Evolutionary conservation across 1,140 invertebrate genomes (phyloP).

Genomic region (Drosophila littoralis): DNA sequence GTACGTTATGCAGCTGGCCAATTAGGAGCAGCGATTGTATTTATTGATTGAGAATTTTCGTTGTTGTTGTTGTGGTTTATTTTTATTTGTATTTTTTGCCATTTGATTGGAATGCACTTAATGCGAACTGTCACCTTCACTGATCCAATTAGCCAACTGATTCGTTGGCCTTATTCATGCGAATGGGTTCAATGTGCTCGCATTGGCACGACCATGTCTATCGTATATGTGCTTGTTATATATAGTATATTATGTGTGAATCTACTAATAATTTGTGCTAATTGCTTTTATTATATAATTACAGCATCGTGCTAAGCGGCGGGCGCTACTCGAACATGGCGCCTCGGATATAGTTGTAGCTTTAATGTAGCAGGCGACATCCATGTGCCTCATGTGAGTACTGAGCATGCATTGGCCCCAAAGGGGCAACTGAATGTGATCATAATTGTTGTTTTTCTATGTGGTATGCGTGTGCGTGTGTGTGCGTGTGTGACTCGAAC

Average conservation of each 20-base stretch:
- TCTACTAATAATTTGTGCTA: not conserved
- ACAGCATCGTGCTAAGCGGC: conserved; percentile 83
- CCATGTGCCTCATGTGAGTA: conserved; percentile 85
- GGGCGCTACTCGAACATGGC: conserved; percentile 84
- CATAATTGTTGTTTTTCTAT: not conserved
- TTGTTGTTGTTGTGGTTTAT: conserved; percentile 1
- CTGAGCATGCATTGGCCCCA: no score
- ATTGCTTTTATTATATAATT: conserved; percentile 35
- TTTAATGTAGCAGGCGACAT: conserved; percentile 84
- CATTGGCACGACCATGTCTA: no score
- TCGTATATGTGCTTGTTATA: not conserved
- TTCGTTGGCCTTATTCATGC: conserved; percentile 12
- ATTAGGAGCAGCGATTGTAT: not conserved
- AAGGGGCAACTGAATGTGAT: no score
- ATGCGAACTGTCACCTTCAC: conserved; percentile 35
- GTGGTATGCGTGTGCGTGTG: conserved; percentile 3
- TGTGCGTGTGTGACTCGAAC: not conserved
- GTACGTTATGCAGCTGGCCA: not conserved
- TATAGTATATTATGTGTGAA: not conserved
- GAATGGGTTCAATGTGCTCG: conserved; percentile 21
- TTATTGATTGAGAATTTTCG: conserved; percentile 58
- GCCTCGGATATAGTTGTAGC: conserved; percentile 85
- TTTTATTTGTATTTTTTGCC: conserved; percentile 19
- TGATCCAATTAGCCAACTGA: conserved; percentile 64
- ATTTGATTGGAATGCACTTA: conserved; percentile 62